A percentile compares a stretch with the other conserved stretches of the same genome.
Conservation (phyloP, 2,888 invertebrate species). For the Lithophane ornitopus region DNA sequence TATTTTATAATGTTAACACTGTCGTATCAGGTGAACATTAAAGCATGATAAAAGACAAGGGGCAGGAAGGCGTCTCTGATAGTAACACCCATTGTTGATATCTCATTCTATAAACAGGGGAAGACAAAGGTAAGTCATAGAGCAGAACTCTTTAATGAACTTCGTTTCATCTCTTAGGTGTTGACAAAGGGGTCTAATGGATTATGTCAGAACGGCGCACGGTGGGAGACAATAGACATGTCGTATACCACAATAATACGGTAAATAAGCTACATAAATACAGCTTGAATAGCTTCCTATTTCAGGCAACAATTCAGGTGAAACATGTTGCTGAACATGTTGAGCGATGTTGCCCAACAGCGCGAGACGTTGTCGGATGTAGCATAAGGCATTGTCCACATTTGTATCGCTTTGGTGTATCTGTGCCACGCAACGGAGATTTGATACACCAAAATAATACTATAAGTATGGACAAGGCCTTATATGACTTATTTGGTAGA, state of each 20-base stretch:
- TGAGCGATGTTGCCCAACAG: background rate
- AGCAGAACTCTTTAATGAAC: slow-evolving; percentile 41
- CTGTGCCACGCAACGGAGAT: too few species aligned
- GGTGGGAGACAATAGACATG: slow-evolving; percentile 19
- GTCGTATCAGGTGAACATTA: background rate
- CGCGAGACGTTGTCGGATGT: background rate
- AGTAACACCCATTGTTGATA: slow-evolving; percentile 18
- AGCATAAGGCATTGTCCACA: background rate
- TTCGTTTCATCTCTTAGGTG: slow-evolving; percentile 30
- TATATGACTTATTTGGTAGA: background rate
- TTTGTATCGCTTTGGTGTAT: too few species aligned
- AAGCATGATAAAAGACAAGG: background rate
- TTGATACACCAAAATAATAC: too few species aligned
- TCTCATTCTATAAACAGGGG: background rate
- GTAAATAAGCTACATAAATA: slow-evolving; percentile 3
- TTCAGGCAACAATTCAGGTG: background rate
- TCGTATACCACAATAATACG: slow-evolving; percentile 2
- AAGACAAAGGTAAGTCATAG: slow-evolving; percentile 30
- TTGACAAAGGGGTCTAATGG: slow-evolving; percentile 40
- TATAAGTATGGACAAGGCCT: too few species aligned
- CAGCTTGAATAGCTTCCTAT: background rate
- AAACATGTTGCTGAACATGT: background rate
- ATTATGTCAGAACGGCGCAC: slow-evolving; percentile 29
- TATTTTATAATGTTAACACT: background rate
- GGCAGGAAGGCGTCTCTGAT: background rate